Evolutionary conservation across 2,113 vertebrate species (phyloP).

Genomic region (Halcyon malimbica): DNA sequence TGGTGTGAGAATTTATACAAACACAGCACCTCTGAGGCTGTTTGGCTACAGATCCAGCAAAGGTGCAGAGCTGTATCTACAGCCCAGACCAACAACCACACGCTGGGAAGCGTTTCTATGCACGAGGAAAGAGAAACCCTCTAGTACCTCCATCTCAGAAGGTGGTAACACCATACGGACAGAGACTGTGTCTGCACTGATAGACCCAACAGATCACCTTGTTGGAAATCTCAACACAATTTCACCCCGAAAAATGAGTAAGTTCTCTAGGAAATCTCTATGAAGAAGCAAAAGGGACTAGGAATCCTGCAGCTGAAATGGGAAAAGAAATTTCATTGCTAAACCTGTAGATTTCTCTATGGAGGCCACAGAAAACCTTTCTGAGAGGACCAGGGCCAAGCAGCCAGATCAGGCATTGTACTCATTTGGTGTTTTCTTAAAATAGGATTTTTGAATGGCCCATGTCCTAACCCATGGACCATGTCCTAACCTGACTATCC

Average conservation of each 20-base stretch:
- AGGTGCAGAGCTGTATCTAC: rapidly evolving
- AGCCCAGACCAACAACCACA: neutral
- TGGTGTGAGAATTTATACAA: neutral
- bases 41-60: neutral
- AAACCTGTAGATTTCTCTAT: neutral
- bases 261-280: neutral
- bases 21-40: neutral
- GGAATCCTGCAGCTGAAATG: rapidly evolving
- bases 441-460: neutral
- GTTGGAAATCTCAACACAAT: neutral
- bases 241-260: neutral
- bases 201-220: neutral
- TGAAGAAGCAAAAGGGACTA: neutral
- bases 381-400: neutral
- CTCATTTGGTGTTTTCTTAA: neutral
- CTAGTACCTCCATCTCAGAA: neutral
- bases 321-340: neutral
- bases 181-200: neutral
- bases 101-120: neutral
- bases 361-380: neutral
- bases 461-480: neutral
- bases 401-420: neutral
- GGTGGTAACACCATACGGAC: rapidly evolving
- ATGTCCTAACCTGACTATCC: neutral
- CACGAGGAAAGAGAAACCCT: neutral